These are phyloP conservation scores for Halesus radiatus DNA, from an alignment of 1,140 invertebrate genomes.

Conservation along the genomic window DNA sequence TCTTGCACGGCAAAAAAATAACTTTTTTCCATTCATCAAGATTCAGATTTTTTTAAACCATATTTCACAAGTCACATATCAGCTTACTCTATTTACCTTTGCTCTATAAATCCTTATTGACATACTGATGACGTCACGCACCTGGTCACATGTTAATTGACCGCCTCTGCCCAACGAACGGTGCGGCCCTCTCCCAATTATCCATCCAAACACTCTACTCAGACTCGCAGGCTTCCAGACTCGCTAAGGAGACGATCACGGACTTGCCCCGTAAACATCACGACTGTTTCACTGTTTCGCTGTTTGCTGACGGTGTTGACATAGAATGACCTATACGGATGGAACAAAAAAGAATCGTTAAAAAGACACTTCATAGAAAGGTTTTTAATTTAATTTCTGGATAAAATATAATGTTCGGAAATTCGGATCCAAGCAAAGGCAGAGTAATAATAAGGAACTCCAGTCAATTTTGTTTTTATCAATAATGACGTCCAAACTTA, in stretches of 20 bases:
- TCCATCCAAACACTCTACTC: slow-evolving; percentile 13
- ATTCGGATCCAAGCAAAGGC: too few relatives aligned
- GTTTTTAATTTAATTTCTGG: not conserved
- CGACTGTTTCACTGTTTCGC: slow-evolving; percentile 21
- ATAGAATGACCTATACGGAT: not conserved
- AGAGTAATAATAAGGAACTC: too few relatives aligned
- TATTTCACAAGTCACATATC: too few relatives aligned
- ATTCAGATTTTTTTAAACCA: too few relatives aligned
- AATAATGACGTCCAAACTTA: too few relatives aligned
- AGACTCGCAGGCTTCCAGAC: too few relatives aligned
- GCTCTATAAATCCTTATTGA: too few relatives aligned
- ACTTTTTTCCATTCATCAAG: too few relatives aligned
- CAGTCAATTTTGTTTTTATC: too few relatives aligned
- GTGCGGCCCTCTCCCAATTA: slow-evolving; percentile 40
- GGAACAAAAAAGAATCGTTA: not conserved
- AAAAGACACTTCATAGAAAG: not conserved
- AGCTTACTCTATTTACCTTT: too few relatives aligned
- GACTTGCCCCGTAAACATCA: slow-evolving; percentile 43
- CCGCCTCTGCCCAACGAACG: not conserved
- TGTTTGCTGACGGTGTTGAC: not conserved
- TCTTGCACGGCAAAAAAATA: too few relatives aligned
- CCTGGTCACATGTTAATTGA: slow-evolving; percentile 20
- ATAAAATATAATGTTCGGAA: too few relatives aligned
- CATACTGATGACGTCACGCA: not conserved
- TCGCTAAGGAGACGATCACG: slow-evolving; percentile 47